phyloP scores from a whole-genome alignment of 2,797 vertebrate genomes.

The Semotilus atromaculatus region DNA sequence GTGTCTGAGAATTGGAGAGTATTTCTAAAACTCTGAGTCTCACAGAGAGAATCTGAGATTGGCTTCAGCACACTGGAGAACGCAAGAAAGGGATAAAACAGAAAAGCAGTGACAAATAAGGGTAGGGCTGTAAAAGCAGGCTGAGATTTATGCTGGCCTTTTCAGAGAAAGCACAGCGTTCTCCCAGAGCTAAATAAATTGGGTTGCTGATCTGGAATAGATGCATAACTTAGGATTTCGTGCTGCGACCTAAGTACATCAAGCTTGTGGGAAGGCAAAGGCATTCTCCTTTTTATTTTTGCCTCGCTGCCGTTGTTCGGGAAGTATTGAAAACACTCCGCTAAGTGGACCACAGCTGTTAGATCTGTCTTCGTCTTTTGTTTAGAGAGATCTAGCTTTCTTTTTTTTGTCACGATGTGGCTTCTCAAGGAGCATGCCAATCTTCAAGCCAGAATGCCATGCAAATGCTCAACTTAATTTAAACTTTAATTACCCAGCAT shows the following conservation, averaged over 20 bases:
- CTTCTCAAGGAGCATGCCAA: conserved; percentile 20
- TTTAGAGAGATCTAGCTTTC: neutral
- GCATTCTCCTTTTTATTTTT: conserved; percentile 20
- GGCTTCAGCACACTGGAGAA: conserved; percentile 11
- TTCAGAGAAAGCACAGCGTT: conserved; percentile 59
- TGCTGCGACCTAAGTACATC: conserved; percentile 45
- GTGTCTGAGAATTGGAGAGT: conserved; percentile 18
- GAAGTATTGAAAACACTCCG: conserved; percentile 35
- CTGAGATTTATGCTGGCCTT: conserved; percentile 64
- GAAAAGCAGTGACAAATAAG: conserved; percentile 54
- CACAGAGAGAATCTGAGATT: conserved; percentile 13
- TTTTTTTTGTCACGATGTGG: conserved; percentile 1
- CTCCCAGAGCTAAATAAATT: conserved; percentile 62
- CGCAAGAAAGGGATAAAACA: conserved; percentile 34
- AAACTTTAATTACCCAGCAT: conserved; percentile 77
- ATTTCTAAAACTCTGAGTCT: conserved; percentile 29
- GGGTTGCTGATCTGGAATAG: conserved; percentile 51
- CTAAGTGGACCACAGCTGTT: conserved; percentile 19
- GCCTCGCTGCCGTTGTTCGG: conserved; percentile 47
- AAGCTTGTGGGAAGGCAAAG: conserved; percentile 40
- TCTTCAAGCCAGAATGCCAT: conserved; percentile 54
- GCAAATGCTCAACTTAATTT: conserved; percentile 75
- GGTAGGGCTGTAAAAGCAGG: conserved; percentile 57
- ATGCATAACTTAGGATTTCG: conserved; percentile 60
- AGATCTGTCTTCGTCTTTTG: neutral